Percentiles rank a stretch among this genome's conserved stretches.
These are phyloP conservation scores for Ceyx melanurus DNA, from an alignment of 2,113 vertebrate species.

Conservation along the genomic window DNA sequence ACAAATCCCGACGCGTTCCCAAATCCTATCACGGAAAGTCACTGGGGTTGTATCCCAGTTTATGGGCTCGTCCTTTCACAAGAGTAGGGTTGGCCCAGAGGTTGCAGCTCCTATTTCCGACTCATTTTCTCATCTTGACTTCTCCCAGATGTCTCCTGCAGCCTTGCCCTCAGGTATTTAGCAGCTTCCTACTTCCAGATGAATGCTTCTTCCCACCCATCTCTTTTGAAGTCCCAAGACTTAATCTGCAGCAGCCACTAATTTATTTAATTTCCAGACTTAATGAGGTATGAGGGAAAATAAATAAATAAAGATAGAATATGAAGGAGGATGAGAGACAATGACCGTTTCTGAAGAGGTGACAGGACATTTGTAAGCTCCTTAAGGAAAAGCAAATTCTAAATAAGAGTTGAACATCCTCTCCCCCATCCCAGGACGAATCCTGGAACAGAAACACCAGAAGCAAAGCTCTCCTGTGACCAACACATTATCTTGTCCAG, in stretches of 20 bases:
- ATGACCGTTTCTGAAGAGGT: background rate
- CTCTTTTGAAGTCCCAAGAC: constrained; percentile 18
- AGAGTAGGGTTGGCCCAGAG: background rate
- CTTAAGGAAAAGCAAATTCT: background rate
- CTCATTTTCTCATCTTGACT: background rate
- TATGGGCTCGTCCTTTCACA: fast-evolving
- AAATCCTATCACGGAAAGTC: background rate
- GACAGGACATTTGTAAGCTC: background rate
- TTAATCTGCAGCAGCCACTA: background rate
- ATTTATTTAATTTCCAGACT: constrained; percentile 6
- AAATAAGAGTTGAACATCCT: background rate
- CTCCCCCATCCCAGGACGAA: background rate
- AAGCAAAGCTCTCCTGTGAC: background rate
- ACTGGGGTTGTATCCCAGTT: background rate
- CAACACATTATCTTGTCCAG: background rate
- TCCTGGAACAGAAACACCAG: background rate
- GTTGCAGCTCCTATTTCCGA: background rate
- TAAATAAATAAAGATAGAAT: background rate
- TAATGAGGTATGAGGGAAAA: background rate
- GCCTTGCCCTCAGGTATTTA: background rate
- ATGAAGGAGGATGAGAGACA: background rate
- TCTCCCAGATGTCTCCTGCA: background rate
- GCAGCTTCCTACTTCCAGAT: background rate
- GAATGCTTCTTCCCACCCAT: background rate
- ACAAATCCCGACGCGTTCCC: background rate